Evolutionary conservation across 2,888 invertebrate species (phyloP), one percentile per base, ranked within the genome.

Genomic region (Gymnocheta viridis): DNA sequence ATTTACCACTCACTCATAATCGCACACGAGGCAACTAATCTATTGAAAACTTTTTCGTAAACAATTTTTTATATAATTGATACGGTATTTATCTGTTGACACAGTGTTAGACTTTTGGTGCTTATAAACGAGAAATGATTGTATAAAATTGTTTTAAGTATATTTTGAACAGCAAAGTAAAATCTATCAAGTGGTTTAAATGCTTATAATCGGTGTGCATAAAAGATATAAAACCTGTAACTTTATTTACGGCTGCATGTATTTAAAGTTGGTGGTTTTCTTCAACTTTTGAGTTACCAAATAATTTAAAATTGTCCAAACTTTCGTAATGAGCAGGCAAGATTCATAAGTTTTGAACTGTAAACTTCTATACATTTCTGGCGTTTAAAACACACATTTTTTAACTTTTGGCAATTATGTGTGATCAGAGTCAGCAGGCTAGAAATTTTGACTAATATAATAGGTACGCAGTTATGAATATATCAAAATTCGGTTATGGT

Each of bases 1-100:
- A 44, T 49, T 77, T n/a, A n/a, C n/a, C n/a, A 69, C 69, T n/a
- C 41, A 51, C 35, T 58, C 64, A 58, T 60, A 62, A 60, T 49
- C 47, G 27, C 27, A 77, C 77, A 67, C 49, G 67, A 60, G 58
- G 58, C 47, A n/a, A 35, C 47, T 58, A 14, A 58, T 77, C 64
- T 22, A 17, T 58, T 60, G 14, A 49, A 49, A 60, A 44, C 41
- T 44, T 44, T 54, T 76, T 73, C 19, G 12, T 76, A 44, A 64
- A 79, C 44, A 72, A 24, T 54, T 44, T 29, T 35, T 14, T 19
- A 7, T 3, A 58, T 29, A 17, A 19, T 49, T 60, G 60, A 78
- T 54, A n/a, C n/a, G n/a, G n/a, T n/a, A n/a, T n/a, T n/a, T n/a
- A n/a, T n/a, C n/a, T n/a, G n/a, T n/a, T n/a, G n/a, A n/a, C n/a